Evolutionary conservation across 2,888 invertebrate species (phyloP).

Genomic region (Selenia dentaria): DNA sequence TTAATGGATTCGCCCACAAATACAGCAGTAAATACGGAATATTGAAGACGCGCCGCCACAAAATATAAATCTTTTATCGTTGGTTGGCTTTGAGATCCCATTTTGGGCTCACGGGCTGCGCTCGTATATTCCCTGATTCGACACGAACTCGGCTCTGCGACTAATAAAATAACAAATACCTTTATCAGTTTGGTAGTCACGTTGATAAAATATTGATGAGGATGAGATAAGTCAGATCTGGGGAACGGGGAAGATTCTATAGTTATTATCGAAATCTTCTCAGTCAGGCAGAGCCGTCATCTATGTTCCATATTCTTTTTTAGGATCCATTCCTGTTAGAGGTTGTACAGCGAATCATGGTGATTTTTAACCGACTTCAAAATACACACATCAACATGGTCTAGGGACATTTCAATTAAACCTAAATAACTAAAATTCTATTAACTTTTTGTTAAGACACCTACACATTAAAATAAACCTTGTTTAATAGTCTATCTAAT

Average conservation of each 20-base stretch:
- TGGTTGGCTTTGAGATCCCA: slow-evolving; percentile 20
- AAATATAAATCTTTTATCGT: slow-evolving; percentile 32
- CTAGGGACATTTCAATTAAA: no score
- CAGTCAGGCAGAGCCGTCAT: no score
- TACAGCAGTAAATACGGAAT: slow-evolving; percentile 33
- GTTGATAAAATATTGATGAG: slow-evolving; percentile 23
- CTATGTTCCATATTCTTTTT: no score
- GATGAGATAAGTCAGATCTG: slow-evolving; percentile 1
- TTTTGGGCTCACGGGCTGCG: slow-evolving; percentile 10
- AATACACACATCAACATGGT: no score
- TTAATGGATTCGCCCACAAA: slow-evolving; percentile 41
- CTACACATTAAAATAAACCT: no score
- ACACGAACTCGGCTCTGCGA: slow-evolving; percentile 21
- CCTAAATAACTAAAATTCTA: no score
- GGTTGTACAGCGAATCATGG: no score
- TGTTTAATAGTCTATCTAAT: no score
- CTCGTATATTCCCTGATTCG: slow-evolving; percentile 25
- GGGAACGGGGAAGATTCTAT: neutral
- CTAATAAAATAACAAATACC: slow-evolving; percentile 31
- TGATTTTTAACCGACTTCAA: no score
- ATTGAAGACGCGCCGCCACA: slow-evolving; percentile 32
- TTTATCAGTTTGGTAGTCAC: slow-evolving; percentile 23
- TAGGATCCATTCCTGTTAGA: no score
- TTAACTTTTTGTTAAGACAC: no score
- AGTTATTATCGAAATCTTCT: no score